Evolutionary conservation across 1,140 invertebrate species (phyloP), one percentile per base, ranked within the genome.

Genomic region (Scaptomyza hsui): DNA sequence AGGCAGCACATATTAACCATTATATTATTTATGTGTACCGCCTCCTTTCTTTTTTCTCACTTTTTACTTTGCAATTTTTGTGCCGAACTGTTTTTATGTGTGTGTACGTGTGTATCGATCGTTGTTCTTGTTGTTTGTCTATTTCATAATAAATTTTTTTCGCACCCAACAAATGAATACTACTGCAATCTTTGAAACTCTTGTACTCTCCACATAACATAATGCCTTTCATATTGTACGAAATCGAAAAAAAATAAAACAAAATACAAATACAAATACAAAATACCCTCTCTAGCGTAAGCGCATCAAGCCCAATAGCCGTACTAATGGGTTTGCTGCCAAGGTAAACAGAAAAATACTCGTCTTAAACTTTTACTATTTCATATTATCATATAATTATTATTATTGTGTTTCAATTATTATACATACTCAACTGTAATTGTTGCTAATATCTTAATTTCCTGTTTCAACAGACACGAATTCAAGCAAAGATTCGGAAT

Each of bases 401-500:
- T 42, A 13, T 52, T 52, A 10, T 41, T n/a, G 18, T 45, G 0
- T 10, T 37, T 37, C 10, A 32, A n/a, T n/a, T 4, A 37, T 37
- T 9, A 37, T 37, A n/a, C 12, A n/a, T 4, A 37, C 12, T 13
- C 24, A 44, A 62, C 70, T 44, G 35, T 71, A 29, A 21, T 44
- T 18, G 13, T 45, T 62, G 71, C 12, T 48, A 79, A 78, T 91
- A 92, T 71, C 91, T 72, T 75, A 78, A 45, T 60, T 49, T 78
- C 59, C 62, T 67, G 45, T 55, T 65, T 41, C 53, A 37, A 56
- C 92, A 97, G 96, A 92, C 93, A 94, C 88, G 95, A 96, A 86
- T 95, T 97, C 75, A 95, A 96, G 75, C 94, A 96, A 92, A 94
- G 96, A 44, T 97, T 97, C 90, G 96, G 97, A 16, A 95, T 97